Conservation (phyloP, 2,113 vertebrate genomes). For the Cephalopterus ornatus region DNA sequence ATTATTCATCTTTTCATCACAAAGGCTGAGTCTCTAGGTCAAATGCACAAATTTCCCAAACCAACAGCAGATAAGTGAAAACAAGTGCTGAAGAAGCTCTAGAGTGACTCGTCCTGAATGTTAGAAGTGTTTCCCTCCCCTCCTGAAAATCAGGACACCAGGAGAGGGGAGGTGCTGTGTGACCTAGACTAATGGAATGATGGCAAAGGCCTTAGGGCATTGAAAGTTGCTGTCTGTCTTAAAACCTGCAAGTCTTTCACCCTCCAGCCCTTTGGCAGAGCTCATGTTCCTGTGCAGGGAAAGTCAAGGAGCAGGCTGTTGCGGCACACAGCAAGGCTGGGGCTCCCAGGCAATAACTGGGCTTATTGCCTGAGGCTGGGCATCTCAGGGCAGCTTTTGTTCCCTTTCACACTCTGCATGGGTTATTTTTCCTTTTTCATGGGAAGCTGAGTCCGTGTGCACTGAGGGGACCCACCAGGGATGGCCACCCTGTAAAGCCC, state of each 20-base stretch:
- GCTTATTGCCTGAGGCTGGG: background rate
- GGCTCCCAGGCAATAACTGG: background rate
- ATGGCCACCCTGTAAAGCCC: background rate
- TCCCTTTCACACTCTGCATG: background rate
- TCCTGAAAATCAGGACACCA: background rate
- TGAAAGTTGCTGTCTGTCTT: background rate
- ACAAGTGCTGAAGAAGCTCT: background rate
- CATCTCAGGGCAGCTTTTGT: background rate
- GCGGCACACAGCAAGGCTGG: background rate
- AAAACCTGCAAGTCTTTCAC: background rate
- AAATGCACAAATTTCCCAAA: background rate
- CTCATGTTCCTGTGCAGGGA: background rate
- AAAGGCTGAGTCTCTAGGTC: background rate
- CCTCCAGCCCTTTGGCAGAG: background rate
- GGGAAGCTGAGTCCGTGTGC: background rate
- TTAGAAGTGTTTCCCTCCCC: background rate
- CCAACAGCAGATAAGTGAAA: background rate
- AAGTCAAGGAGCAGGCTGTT: background rate
- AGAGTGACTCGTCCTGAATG: background rate
- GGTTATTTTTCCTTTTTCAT: fast-evolving
- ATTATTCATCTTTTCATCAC: background rate
- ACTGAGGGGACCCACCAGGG: fast-evolving
- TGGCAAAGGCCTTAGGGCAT: background rate
- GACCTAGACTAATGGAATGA: background rate
- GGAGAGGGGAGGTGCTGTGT: background rate